Percentiles rank a stretch among this genome's conserved stretches.
Conservation (phyloP, 2,888 invertebrate genomes). For the Orchesella flavescens region DNA sequence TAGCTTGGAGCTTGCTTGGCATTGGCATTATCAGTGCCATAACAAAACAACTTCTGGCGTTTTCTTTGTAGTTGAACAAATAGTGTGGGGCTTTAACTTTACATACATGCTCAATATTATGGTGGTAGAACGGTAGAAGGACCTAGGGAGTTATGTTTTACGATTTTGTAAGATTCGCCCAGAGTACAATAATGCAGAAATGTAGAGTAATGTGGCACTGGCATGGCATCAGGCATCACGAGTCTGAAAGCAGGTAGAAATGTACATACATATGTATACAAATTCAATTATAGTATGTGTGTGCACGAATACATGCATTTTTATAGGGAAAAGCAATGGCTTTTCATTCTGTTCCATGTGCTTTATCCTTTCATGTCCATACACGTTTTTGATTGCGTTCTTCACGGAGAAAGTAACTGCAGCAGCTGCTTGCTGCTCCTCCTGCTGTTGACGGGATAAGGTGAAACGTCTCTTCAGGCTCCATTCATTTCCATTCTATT, state of each 20-base stretch:
- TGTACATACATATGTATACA: not conserved
- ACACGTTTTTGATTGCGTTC: not conserved
- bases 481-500: not conserved
- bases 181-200: slow-evolving; percentile 46
- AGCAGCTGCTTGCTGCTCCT: not conserved
- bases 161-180: slow-evolving; percentile 37
- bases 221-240: too few species aligned
- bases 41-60: not conserved
- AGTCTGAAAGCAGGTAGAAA: not conserved
- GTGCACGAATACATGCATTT: not conserved
- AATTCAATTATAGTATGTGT: not conserved
- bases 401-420: not conserved
- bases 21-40: not conserved
- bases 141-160: slow-evolving; percentile 5
- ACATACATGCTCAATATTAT: too few species aligned
- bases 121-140: too few species aligned
- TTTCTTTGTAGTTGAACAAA: not conserved
- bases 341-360: too few species aligned
- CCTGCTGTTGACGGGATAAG: too few species aligned
- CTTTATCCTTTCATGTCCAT: not conserved
- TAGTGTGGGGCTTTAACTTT: too few species aligned
- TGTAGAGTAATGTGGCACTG: slow-evolving; percentile 18
- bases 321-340: too few species aligned
- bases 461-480: too few species aligned
- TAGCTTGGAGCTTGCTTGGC: too few species aligned